Evolutionary conservation across 1,140 invertebrate genomes (phyloP).

Genomic region (Drosophila pachea): DNA sequence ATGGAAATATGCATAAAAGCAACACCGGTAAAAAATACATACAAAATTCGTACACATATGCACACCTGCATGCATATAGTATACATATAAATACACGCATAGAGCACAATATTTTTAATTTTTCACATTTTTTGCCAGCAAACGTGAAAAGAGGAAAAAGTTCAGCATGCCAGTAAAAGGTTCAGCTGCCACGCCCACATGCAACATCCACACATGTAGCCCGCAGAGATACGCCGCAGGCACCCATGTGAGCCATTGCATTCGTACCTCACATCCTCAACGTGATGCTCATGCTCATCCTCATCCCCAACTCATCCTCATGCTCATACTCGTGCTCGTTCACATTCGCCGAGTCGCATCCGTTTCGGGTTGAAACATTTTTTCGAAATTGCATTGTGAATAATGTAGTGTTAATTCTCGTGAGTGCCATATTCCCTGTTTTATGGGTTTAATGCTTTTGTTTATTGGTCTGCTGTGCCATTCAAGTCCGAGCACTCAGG

Average conservation of each 20-base stretch:
- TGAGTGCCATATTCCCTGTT: slow-evolving; percentile 75
- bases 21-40: slow-evolving; percentile 48
- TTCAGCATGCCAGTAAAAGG: slow-evolving; percentile 42
- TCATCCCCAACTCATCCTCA: no score
- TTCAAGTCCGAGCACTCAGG: slow-evolving; percentile 4
- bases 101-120: slow-evolving; percentile 70
- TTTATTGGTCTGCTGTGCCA: slow-evolving; percentile 73
- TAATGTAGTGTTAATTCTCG: slow-evolving; percentile 77
- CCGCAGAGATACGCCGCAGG: slow-evolving; percentile 30
- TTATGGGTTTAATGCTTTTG: slow-evolving; percentile 77
- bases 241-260: slow-evolving; percentile 66
- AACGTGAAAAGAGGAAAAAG: slow-evolving; percentile 10
- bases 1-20: slow-evolving; percentile 75
- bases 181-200: slow-evolving; percentile 39
- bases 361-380: slow-evolving; percentile 65
- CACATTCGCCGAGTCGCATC: slow-evolving; percentile 34
- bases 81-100: no score
- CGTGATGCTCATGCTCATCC: no score
- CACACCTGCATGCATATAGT: no score
- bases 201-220: not conserved
- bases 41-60: no score
- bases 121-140: slow-evolving; percentile 60
- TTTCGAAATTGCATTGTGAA: slow-evolving; percentile 76
- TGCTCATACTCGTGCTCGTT: slow-evolving; percentile 46
- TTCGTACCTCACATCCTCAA: no score